Base-by-base conservation (phyloP, 2,888 invertebrate species). In the Gonocerus acuteangulatus region DNA sequence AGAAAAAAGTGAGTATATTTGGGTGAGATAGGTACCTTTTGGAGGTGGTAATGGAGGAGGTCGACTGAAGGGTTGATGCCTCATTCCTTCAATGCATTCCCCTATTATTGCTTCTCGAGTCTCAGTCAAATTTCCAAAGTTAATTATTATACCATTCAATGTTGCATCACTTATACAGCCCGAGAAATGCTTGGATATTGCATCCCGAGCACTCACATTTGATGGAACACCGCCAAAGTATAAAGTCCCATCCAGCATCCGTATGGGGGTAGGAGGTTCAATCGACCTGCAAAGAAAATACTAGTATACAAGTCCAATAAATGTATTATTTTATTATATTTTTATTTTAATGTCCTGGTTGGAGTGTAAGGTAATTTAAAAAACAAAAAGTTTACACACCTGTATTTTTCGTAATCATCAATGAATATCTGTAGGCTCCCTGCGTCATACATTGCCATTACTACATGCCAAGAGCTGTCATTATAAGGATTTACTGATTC, bases 141-240 rank as follows among this genome's bases (percentile, higher is more conserved):
- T 89, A 49, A 89, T 78, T 52, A 85, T 83, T 61, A 82, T 80
- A 1, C 88, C 89, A 72, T 95, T 94, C 56, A 95, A 76, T 0
- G 91, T 92, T 1, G 91, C 87, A 73, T 97, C 96, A 1, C 90
- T 92, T 45, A 99, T 85, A 74, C 97, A 97, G 1, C 97, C 97
- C 22, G 81, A 77, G 72, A 95, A 92, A 2, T 87, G 81, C 2
- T 77, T 76, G 51, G 78, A 76, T 1, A 82, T 79, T 4, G 82
- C 81, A 36, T 65, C 65, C 7, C 68, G 66, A 7, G 68, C 68
- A 45, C 69, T 68, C 2, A 68, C 62, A 16, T 60, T 52, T 0
- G 69, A 65, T 1, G 90, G 89, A 1, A 90, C 74, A 1, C 93
- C 93, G n/a, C 95, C 96, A 65, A 96, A 84, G 75, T 85, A 94